Evolutionary conservation across 2,888 invertebrate genomes (phyloP), one percentile per base, ranked within the genome.

Genomic region (Heteromyza rotundicornis): DNA sequence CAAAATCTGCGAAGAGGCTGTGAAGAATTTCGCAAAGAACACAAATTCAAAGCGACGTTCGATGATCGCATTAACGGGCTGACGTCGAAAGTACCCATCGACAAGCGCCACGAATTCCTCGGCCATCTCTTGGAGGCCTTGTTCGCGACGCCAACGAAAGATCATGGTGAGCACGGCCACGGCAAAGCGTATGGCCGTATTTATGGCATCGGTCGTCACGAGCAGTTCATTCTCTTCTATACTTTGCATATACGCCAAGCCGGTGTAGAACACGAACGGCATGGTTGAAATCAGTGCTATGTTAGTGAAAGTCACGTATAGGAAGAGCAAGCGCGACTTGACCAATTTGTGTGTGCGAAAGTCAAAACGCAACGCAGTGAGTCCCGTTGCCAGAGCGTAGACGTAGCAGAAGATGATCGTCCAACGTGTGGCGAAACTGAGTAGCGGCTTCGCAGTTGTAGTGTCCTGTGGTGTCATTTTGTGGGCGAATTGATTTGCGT

Each of bases 21-120:
- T 40, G 2, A n/a, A 7, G 19, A 47, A 52, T 40, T 57, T 60
- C 32, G 44, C 24, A 32, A 40, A 52, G 12, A 52, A 47, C 2
- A 57, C 23, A 2, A 27, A 24, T 12, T 44, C 23, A 32, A 60
- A 56, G 23, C n/a, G 17, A 2, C 44, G 51, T 44, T 51, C 60
- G 22, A 56, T 56, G 19, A 12, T 7, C 3, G 8, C 40, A n/a
- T 40, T 8, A 3, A n/a, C n/a, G 10, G 10, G 40, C 40, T 14
- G 8, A 3, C n/a, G 8, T 12, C n/a, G 2, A n/a, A 40, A 40
- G n/a, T 40, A 40, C 10, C 40, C 10, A 7, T 40, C 40, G n/a
- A 12, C 40, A 7, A 40, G 10, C 3, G 10, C 14, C 5, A 40
- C 5, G n/a, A 40, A 14, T 3, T 8, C 12, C 10, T n/a, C 10